Conservation (phyloP, 2,888 invertebrate genomes). For the Rhogogaster chlorosoma region DNA sequence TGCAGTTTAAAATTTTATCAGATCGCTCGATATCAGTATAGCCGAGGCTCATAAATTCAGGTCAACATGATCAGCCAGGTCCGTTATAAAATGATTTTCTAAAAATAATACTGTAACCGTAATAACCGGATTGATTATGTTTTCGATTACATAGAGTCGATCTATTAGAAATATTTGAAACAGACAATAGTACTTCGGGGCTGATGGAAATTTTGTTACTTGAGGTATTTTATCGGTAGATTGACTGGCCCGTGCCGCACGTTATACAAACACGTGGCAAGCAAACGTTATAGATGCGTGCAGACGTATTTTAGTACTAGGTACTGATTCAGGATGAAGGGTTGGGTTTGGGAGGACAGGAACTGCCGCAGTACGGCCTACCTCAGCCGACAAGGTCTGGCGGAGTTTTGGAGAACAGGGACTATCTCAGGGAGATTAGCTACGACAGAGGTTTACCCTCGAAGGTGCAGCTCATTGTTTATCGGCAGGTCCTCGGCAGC, state of each 20-base stretch:
- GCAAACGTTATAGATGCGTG: background rate
- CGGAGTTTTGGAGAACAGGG: too few relatives aligned
- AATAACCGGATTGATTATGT: background rate
- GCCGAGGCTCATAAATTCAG: background rate
- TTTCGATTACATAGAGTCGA: background rate
- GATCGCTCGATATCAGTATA: background rate
- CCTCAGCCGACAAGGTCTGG: background rate
- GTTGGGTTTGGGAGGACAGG: too few relatives aligned
- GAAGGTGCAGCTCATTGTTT: too few relatives aligned
- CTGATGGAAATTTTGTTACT: background rate
- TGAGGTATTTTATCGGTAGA: background rate
- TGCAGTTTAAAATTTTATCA: background rate
- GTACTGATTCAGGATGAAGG: too few relatives aligned
- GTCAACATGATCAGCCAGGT: background rate
- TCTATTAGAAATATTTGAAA: background rate
- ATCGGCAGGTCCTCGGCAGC: too few relatives aligned
- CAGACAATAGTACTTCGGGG: background rate
- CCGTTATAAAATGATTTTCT: background rate
- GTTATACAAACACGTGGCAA: slow-evolving; percentile 10
- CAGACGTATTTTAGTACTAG: slow-evolving; percentile 1
- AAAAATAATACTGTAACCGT: background rate
- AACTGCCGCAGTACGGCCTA: too few relatives aligned
- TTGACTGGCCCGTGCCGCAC: background rate
- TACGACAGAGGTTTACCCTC: too few relatives aligned
- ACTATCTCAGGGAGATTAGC: too few relatives aligned